Conservation (phyloP, 2,113 vertebrate species). For the Pelmatolapia mariae region DNA sequence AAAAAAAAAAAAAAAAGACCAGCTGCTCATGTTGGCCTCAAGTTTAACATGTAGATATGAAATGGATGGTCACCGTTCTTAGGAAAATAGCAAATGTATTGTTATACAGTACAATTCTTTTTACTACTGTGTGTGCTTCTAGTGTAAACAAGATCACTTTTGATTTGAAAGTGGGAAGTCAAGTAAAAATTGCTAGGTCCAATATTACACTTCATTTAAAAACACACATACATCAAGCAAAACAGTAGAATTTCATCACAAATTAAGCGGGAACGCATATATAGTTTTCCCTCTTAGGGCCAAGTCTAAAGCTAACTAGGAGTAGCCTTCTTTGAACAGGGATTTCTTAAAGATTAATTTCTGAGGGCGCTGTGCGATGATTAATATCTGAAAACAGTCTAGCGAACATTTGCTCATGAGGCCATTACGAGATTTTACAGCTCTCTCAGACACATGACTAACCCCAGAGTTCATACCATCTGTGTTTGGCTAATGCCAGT, state of each 20-base stretch:
- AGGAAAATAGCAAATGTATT: background rate
- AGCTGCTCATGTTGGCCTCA: background rate
- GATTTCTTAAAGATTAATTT: background rate
- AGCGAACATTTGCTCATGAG: background rate
- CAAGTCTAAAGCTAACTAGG: background rate
- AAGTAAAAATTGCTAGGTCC: background rate
- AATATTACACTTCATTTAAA: background rate
- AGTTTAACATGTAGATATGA: background rate
- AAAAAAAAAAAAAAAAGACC: no score
- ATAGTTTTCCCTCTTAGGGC: background rate
- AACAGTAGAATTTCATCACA: background rate
- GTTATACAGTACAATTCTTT: background rate
- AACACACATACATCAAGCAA: background rate
- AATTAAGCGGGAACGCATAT: background rate
- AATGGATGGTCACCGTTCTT: rapidly evolving
- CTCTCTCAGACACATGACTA: background rate
- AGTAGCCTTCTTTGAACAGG: background rate
- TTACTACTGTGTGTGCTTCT: background rate
- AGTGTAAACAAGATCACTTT: background rate
- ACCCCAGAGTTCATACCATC: background rate
- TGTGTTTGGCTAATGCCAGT: background rate
- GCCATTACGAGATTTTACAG: background rate
- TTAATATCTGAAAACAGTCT: background rate
- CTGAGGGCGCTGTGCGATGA: background rate
- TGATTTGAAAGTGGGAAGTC: background rate